Percentiles rank a stretch among this genome's conserved stretches.
Evolutionary conservation across 2,113 vertebrate species (phyloP).

Genomic region (Callaeas wilsoni): DNA sequence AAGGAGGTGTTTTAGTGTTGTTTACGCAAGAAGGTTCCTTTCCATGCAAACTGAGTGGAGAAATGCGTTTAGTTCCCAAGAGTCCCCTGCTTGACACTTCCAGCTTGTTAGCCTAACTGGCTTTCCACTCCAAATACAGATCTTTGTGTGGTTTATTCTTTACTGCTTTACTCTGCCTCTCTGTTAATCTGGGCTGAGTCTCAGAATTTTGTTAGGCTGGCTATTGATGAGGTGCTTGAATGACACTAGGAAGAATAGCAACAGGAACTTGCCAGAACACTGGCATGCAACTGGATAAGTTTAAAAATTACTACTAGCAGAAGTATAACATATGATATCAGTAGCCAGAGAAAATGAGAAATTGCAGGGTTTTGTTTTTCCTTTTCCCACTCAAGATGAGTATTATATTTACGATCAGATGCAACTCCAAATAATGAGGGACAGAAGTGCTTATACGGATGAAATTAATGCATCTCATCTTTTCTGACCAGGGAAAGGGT

Average conservation of each 20-base stretch:
- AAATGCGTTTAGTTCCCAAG: neutral
- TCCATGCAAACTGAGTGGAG: neutral
- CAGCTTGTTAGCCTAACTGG: neutral
- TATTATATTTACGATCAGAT: neutral
- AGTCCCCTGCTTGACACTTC: neutral
- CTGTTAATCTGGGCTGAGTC: neutral
- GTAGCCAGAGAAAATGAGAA: neutral
- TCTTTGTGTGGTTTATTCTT: neutral
- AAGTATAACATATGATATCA: neutral
- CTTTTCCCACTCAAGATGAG: neutral
- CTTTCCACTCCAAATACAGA: neutral
- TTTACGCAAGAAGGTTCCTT: neutral
- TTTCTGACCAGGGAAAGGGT: neutral
- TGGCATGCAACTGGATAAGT: neutral
- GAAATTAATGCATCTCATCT: neutral
- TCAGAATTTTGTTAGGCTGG: neutral
- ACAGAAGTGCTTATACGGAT: neutral
- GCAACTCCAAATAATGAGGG: neutral
- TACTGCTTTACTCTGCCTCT: neutral
- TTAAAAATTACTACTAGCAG: neutral
- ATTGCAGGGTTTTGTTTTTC: neutral
- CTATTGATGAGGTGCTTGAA: neutral
- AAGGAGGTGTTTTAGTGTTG: neutral
- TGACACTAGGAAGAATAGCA: neutral
- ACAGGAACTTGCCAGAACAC: neutral